Conservation (phyloP, 2,888 invertebrate genomes). For the Drosophila koepferae region DNA sequence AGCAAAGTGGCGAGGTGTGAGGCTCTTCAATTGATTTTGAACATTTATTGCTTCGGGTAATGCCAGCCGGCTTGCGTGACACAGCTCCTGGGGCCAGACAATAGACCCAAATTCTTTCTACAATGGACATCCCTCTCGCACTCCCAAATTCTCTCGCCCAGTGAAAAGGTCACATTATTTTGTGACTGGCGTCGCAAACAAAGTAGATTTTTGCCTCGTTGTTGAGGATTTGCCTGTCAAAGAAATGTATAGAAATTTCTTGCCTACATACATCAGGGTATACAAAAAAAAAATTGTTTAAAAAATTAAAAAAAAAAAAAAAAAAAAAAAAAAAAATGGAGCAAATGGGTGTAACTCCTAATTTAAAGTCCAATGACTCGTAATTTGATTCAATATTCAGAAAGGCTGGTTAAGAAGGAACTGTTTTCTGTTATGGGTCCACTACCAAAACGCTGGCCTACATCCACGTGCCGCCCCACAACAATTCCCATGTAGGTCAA, state of each 20-base stretch:
- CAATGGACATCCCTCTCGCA: neutral
- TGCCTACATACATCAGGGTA: too few species aligned
- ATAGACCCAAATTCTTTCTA: slow-evolving; percentile 20
- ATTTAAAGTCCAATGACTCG: neutral
- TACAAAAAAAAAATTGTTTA: too few species aligned
- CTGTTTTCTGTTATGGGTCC: neutral
- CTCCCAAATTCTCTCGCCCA: neutral
- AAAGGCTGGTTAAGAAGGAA: slow-evolving; percentile 26
- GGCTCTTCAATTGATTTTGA: slow-evolving; percentile 81
- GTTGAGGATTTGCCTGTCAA: slow-evolving; percentile 49
- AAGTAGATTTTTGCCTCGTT: slow-evolving; percentile 67
- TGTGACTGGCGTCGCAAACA: slow-evolving; percentile 64
- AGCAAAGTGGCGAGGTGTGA: slow-evolving; percentile 50
- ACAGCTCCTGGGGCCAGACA: slow-evolving; percentile 42
- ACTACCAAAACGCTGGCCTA: neutral
- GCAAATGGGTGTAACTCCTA: too few species aligned
- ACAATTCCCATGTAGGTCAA: slow-evolving; percentile 66
- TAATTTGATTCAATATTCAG: neutral
- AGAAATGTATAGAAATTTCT: slow-evolving; percentile 48
- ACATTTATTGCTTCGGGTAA: slow-evolving; percentile 80
- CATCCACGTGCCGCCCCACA: slow-evolving; percentile 7
- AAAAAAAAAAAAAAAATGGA: too few species aligned
- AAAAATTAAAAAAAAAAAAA: too few species aligned
- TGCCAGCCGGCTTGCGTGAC: slow-evolving; percentile 54
- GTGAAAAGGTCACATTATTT: slow-evolving; percentile 67